Evolutionary conservation across 2,888 invertebrate species (phyloP).

Genomic region (Phrixothrix hirtus): DNA sequence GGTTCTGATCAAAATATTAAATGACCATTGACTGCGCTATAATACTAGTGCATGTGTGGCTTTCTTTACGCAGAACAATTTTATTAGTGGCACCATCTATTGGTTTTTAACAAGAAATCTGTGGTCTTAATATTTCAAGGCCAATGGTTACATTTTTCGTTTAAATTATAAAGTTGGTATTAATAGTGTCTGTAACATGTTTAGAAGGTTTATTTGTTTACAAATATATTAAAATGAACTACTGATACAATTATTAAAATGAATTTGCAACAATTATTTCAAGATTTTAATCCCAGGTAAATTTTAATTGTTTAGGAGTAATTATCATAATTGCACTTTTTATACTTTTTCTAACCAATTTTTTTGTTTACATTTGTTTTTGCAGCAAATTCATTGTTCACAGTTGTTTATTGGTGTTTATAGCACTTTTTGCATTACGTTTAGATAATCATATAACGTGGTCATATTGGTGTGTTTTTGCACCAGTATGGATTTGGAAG

Average conservation of each 20-base stretch:
- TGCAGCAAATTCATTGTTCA: constrained; percentile 97
- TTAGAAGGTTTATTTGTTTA: too few species aligned
- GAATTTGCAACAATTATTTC: constrained; percentile 87
- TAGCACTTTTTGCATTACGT: constrained; percentile 85
- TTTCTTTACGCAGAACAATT: too few species aligned
- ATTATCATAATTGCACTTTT: constrained; percentile 30
- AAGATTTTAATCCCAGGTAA: constrained; percentile 92
- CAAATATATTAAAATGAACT: neutral
- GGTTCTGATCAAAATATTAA: too few species aligned
- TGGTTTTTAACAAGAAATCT: too few species aligned
- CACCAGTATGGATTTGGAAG: constrained; percentile 98
- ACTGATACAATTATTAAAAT: constrained; percentile 56
- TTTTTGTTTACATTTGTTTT: constrained; percentile 46
- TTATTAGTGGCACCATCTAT: too few species aligned
- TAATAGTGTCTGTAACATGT: too few species aligned
- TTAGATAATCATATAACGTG: constrained; percentile 87
- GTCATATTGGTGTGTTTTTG: constrained; percentile 96
- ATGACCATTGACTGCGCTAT: too few species aligned
- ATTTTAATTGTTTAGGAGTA: too few species aligned
- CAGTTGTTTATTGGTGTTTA: constrained; percentile 88
- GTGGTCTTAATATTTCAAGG: too few species aligned
- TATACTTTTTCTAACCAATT: constrained; percentile 24
- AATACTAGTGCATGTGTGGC: too few species aligned
- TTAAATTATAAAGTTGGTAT: too few species aligned
- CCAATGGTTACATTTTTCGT: too few species aligned